Base-by-base conservation (phyloP, 1,140 invertebrate species). In the Caenorhabditis latens region DNA sequence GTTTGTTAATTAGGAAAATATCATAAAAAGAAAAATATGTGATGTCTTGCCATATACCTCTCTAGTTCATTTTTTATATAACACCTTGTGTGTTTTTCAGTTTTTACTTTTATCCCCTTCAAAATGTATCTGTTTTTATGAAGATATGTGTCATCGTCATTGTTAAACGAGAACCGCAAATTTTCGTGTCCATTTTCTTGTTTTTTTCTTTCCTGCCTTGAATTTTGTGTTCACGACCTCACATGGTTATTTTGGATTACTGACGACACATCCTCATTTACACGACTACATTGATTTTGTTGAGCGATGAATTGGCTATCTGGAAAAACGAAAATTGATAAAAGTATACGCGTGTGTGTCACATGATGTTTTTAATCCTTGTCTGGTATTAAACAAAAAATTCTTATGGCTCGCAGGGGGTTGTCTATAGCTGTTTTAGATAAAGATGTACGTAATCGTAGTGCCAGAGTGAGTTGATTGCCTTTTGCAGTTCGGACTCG, bases 311-410 rank as follows among this genome's bases (percentile, higher is more conserved):
- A 58, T 58, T n/a, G 57, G 16, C 16, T n/a, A 58, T 32, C 24
- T 32, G 11, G 61, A 63, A 63, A 24, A 11, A 8, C 57, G 4
- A 63, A 32, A 63, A 63, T 63, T 63, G 61, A 63, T 63, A 63
- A 63, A 79, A 50, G 43, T 19, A 11, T 42, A 40, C 40, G 32
- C 19, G 40, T n/a, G 19, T 79, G 71, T 79, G 71, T 50, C 71
- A 79, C 42, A 79, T 43, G 65, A 19, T 79, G 71, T 50, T 50
- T 79, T 79, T 79, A 79, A 79, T 79, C 71, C 71, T 9, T 79
- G 11, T 1, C 8, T 50, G 71, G 21, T 79, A 79, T 79, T 79
- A 48, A 79, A 79, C 46, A 79, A 79, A 79, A 71, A 43, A 50
- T 79, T 46, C 53, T 50, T 13, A 4, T 7, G 4, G 7, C 32